A percentile compares a stretch with the other conserved stretches of the same genome.
phyloP scores from a whole-genome alignment of 2,888 invertebrate genomes.

The Plusia festucae region DNA sequence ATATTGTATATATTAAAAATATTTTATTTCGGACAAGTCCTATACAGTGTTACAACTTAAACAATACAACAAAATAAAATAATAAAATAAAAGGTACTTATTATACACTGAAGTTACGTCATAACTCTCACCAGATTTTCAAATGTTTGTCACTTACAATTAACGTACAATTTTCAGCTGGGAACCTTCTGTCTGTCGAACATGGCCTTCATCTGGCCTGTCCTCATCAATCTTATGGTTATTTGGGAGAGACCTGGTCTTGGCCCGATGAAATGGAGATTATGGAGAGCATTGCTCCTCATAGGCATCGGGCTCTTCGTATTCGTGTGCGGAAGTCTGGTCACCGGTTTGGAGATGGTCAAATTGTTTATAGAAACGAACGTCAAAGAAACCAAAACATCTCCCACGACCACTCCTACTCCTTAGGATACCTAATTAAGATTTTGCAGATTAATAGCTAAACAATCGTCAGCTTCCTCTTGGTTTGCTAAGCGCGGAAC shows the following conservation, averaged over 20 bases:
- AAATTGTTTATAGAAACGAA: slow-evolving; percentile 44
- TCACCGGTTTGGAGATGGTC: slow-evolving; percentile 62
- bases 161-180: slow-evolving; percentile 62
- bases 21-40: too few relatives aligned
- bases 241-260: slow-evolving; percentile 70
- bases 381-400: too few relatives aligned
- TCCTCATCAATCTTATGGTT: slow-evolving; percentile 63
- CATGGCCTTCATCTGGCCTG: slow-evolving; percentile 76
- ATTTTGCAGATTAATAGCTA: not conserved
- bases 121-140: too few relatives aligned
- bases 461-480: not conserved
- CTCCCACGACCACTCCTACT: too few relatives aligned
- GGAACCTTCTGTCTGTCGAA: slow-evolving; percentile 73
- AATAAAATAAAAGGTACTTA: too few relatives aligned
- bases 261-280: slow-evolving; percentile 65
- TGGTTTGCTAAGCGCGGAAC: not conserved
- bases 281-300: slow-evolving; percentile 59
- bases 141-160: not conserved
- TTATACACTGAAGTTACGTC: too few relatives aligned
- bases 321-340: slow-evolving; percentile 63
- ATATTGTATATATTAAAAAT: too few relatives aligned
- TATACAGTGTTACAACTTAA: too few relatives aligned
- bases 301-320: slow-evolving; percentile 58
- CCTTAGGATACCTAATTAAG: not conserved
- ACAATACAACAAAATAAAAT: too few relatives aligned